A percentile compares a stretch with the other conserved stretches of the same genome.
These are phyloP conservation scores for Allolobophora icterica DNA, from an alignment of 2,888 invertebrate species.

Conservation along the genomic window DNA sequence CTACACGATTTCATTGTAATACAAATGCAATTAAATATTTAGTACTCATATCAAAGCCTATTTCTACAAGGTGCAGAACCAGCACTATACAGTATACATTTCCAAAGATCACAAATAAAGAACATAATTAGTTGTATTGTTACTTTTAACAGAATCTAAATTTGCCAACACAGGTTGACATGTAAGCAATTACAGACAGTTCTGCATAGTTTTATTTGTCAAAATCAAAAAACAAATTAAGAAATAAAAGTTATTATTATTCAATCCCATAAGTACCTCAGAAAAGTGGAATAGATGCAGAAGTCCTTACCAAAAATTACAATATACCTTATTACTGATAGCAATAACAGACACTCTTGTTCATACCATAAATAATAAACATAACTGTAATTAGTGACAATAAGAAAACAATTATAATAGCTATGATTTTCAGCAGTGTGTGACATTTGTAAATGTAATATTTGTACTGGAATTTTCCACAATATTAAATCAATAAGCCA, in stretches of 20 bases:
- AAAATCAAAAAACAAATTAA: background rate
- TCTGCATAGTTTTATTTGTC: background rate
- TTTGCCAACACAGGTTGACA: background rate
- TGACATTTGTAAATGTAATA: background rate
- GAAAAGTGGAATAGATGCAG: background rate
- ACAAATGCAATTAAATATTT: background rate
- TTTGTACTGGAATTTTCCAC: too few relatives aligned
- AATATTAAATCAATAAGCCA: too few relatives aligned
- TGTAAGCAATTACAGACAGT: background rate
- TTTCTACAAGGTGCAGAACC: background rate
- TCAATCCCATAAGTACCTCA: background rate
- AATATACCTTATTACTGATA: background rate
- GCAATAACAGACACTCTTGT: background rate
- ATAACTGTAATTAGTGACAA: slow-evolving; percentile 17
- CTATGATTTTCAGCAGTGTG: background rate
- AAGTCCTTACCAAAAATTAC: too few relatives aligned
- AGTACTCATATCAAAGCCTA: background rate
- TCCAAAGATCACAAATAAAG: background rate
- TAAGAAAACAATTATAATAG: background rate
- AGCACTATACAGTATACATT: background rate
- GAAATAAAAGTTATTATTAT: background rate
- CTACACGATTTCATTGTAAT: background rate
- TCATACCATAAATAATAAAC: background rate
- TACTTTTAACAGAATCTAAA: background rate
- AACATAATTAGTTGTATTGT: background rate